phyloP scores from a whole-genome alignment of 2,113 vertebrate genomes.

The Psilopogon haemacephalus region DNA sequence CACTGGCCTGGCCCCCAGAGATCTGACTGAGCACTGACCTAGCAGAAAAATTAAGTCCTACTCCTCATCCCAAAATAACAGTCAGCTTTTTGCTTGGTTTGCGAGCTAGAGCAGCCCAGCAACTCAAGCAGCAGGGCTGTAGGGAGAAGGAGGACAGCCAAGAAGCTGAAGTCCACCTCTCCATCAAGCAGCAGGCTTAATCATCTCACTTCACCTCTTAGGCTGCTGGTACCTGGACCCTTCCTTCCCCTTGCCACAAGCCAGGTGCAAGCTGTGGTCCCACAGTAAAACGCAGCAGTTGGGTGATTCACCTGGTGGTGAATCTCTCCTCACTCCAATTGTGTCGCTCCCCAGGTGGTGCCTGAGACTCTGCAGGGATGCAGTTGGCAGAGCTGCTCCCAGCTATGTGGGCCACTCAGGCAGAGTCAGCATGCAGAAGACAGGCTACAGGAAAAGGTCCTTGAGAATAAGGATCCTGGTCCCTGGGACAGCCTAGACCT shows the following conservation, averaged over 20 bases:
- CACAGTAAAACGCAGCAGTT: accelerated
- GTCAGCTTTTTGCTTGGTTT: neutral
- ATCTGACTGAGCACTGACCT: neutral
- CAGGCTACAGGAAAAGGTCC: neutral
- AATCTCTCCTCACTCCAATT: accelerated
- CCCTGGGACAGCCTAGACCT: neutral
- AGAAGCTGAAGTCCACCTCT: neutral
- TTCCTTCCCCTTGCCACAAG: neutral
- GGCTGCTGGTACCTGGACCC: neutral
- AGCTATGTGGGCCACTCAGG: neutral
- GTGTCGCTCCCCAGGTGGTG: accelerated
- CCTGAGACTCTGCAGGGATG: neutral
- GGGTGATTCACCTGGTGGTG: neutral
- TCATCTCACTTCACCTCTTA: neutral
- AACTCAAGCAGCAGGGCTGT: neutral
- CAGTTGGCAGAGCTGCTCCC: neutral
- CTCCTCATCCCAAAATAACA: neutral
- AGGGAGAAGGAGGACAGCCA: accelerated
- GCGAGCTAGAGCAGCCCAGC: neutral
- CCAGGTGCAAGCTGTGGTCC: accelerated
- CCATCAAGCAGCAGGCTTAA: neutral
- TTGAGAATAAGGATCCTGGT: neutral
- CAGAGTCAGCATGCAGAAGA: neutral
- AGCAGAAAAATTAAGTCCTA: neutral
- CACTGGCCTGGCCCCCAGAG: neutral